Evolutionary conservation across 2,888 invertebrate species (phyloP).

Genomic region (Phalera bucephala): DNA sequence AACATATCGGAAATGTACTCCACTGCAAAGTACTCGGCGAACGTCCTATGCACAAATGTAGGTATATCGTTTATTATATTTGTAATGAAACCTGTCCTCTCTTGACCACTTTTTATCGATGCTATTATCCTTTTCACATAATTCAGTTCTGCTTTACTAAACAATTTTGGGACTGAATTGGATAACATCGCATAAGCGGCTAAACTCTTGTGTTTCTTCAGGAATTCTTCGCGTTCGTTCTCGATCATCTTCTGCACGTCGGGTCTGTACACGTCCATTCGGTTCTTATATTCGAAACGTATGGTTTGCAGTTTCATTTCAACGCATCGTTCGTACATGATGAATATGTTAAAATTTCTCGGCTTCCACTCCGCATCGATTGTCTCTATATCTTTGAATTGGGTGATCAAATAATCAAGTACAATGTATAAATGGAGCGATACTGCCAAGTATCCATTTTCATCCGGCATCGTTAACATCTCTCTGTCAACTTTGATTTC

Average conservation of each 20-base stretch:
- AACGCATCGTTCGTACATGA: conserved; percentile 6
- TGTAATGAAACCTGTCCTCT: conserved; percentile 8
- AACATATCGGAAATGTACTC: conserved; percentile 5
- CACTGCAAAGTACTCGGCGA: conserved; percentile 11
- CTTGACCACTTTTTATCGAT: conserved; percentile 6
- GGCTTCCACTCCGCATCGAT: conserved; percentile 2
- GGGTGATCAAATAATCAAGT: conserved; percentile 4
- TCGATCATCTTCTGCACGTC: conserved; percentile 4
- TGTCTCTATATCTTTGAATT: conserved; percentile 3
- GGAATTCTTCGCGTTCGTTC: conserved; percentile 5
- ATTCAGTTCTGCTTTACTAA: background rate
- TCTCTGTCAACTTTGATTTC: background rate
- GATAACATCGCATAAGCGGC: conserved; percentile 6
- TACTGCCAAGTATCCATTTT: conserved; percentile 1
- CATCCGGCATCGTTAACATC: no score
- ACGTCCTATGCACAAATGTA: conserved; percentile 7
- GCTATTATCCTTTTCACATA: conserved; percentile 4
- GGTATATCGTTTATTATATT: conserved; percentile 5
- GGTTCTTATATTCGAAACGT: conserved; percentile 7
- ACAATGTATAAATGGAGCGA: no score
- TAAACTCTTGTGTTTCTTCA: conserved; percentile 8
- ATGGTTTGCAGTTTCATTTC: conserved; percentile 7
- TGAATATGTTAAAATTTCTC: conserved; percentile 3
- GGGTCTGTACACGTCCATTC: conserved; percentile 6
- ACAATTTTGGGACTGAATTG: background rate